Conservation (phyloP, 2,888 invertebrate genomes). For the Cancer borealis region DNA sequence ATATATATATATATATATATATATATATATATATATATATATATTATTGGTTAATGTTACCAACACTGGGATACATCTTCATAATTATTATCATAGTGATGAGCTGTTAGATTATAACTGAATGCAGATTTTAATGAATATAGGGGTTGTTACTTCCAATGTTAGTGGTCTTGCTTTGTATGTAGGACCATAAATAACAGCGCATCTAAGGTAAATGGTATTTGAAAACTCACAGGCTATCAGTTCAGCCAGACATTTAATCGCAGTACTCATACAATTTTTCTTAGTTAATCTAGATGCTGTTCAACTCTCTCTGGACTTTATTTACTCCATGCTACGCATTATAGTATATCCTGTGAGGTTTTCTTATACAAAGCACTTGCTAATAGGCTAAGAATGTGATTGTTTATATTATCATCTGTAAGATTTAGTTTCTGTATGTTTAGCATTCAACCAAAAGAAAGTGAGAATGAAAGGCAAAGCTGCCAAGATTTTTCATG, state of each 20-base stretch:
- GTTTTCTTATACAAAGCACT: constrained; percentile 74
- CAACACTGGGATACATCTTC: constrained; percentile 63
- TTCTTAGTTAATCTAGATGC: constrained; percentile 75
- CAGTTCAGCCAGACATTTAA: constrained; percentile 74
- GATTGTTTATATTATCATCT: constrained; percentile 74
- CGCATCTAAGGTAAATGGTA: constrained; percentile 61
- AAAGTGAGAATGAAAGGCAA: constrained; percentile 69
- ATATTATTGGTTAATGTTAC: constrained; percentile 46
- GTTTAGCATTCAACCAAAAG: constrained; percentile 72
- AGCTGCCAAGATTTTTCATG: constrained; percentile 58
- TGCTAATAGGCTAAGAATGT: constrained; percentile 75
- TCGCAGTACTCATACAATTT: constrained; percentile 75
- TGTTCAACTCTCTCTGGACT: constrained; percentile 69
- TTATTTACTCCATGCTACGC: constrained; percentile 73
- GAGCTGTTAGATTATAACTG: constrained; percentile 70
- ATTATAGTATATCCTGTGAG: constrained; percentile 75
- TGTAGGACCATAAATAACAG: constrained; percentile 64
- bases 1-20: constrained; percentile 1
- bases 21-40: neutral
- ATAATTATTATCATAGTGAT: constrained; percentile 63
- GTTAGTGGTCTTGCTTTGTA: constrained; percentile 56
- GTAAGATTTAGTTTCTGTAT: constrained; percentile 72
- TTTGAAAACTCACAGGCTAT: constrained; percentile 73
- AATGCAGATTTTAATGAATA: constrained; percentile 62
- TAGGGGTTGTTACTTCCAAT: constrained; percentile 62